A percentile compares a stretch with the other conserved stretches of the same genome.
These are phyloP conservation scores for Cartodere bifasciata DNA, from an alignment of 2,888 invertebrate species.

Conservation along the genomic window DNA sequence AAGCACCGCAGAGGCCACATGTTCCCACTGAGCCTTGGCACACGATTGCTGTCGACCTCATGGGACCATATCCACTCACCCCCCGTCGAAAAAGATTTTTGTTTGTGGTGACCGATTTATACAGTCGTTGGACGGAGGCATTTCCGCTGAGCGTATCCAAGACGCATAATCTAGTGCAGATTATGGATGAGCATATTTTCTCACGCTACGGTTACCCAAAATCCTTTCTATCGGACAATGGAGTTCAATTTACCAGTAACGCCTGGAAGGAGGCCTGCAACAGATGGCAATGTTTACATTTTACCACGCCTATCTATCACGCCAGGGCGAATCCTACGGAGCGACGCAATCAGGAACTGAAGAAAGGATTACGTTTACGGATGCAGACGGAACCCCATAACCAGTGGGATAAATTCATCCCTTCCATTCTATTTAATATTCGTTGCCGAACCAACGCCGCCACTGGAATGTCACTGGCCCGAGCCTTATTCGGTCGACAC, in stretches of 20 bases:
- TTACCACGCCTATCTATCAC: conserved; percentile 15
- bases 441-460: not conserved
- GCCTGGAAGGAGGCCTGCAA: not conserved
- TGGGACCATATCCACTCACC: conserved; percentile 9
- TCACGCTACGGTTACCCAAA: conserved; percentile 8
- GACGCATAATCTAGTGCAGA: not conserved
- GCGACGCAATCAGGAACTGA: conserved; percentile 18
- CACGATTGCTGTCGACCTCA: conserved; percentile 4
- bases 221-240: conserved; percentile 11
- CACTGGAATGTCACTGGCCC: not conserved
- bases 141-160: not conserved
- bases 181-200: conserved; percentile 7
- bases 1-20: conserved; percentile 3
- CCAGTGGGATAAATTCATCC: not conserved
- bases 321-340: conserved; percentile 18
- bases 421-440: not conserved
- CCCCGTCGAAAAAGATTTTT: conserved; percentile 6
- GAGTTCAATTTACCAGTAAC: conserved; percentile 1
- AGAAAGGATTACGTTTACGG: conserved; percentile 14
- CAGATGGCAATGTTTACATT: not conserved
- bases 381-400: conserved; percentile 1
- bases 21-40: conserved; percentile 6
- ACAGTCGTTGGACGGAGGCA: conserved; percentile 9
- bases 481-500: not conserved
- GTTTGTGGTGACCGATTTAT: conserved; percentile 6